A percentile compares a stretch with the other conserved stretches of the same genome.
phyloP scores from a whole-genome alignment of 2,113 vertebrate genomes.

The Pseudorectes ferrugineus region DNA sequence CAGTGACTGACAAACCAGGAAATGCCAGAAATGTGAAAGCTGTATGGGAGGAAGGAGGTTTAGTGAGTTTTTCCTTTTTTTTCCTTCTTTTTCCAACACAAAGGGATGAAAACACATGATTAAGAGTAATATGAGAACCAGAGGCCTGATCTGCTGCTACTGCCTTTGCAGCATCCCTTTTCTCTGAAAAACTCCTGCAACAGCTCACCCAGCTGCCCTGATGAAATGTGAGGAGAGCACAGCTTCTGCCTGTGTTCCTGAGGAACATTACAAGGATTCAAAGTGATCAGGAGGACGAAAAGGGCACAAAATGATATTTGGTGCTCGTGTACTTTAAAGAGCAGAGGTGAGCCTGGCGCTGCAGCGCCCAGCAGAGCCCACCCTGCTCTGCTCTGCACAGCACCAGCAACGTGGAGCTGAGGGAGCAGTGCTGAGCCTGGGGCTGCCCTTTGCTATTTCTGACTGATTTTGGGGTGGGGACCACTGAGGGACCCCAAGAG shows the following conservation, averaged over 20 bases:
- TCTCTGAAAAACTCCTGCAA: background rate
- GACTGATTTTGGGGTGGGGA: background rate
- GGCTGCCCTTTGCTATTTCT: background rate
- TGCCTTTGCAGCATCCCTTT: background rate
- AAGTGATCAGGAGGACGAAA: background rate
- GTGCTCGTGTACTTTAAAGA: background rate
- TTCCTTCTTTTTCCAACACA: background rate
- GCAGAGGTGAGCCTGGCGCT: background rate
- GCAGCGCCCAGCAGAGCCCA: background rate
- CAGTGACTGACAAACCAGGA: background rate
- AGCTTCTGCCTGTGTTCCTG: background rate
- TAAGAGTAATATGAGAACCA: background rate
- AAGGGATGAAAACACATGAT: background rate
- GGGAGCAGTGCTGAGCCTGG: background rate
- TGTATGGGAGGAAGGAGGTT: background rate
- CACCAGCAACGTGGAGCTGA: accelerated
- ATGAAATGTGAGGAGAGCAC: background rate
- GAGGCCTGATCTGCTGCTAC: background rate
- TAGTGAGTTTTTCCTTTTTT: too few species aligned
- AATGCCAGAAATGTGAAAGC: background rate
- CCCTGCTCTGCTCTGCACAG: background rate
- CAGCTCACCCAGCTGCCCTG: background rate
- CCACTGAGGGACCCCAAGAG: background rate
- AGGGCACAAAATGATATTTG: background rate
- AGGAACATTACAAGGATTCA: background rate